Percentiles rank a stretch among this genome's conserved stretches.
These are phyloP conservation scores for Anabas testudineus DNA, from an alignment of 2,797 vertebrate species.

Conservation along the genomic window DNA sequence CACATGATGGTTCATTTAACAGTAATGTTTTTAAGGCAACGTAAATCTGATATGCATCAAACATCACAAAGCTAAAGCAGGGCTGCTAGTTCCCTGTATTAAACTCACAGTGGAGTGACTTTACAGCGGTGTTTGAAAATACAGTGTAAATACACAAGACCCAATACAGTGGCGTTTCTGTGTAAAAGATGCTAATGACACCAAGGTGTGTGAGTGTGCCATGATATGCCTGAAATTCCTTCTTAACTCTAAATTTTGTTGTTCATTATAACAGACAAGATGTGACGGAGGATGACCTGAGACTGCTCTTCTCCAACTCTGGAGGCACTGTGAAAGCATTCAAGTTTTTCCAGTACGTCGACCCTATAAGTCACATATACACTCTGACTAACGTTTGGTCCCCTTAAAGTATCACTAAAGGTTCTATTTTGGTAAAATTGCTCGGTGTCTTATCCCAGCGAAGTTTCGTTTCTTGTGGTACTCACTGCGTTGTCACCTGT, in stretches of 20 bases:
- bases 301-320: slow-evolving; percentile 94
- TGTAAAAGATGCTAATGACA: too few species aligned
- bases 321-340: slow-evolving; percentile 97
- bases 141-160: too few species aligned
- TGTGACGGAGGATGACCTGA: slow-evolving; percentile 94
- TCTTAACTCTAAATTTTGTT: background rate
- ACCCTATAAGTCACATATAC: background rate
- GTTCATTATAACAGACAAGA: slow-evolving; percentile 86
- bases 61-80: too few species aligned
- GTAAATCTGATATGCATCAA: too few species aligned
- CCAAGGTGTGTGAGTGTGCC: background rate
- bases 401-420: background rate
- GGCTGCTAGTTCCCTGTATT: too few species aligned
- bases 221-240: too few species aligned
- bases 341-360: slow-evolving; percentile 98
- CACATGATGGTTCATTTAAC: too few species aligned
- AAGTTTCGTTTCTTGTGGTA: background rate
- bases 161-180: too few species aligned
- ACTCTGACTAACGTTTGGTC: background rate
- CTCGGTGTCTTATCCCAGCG: background rate
- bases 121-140: too few species aligned
- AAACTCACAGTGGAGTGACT: too few species aligned
- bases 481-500: background rate
- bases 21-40: too few species aligned
- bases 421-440: background rate